Evolutionary conservation across 2,888 invertebrate species (phyloP).

Genomic region (Volucella inanis): DNA sequence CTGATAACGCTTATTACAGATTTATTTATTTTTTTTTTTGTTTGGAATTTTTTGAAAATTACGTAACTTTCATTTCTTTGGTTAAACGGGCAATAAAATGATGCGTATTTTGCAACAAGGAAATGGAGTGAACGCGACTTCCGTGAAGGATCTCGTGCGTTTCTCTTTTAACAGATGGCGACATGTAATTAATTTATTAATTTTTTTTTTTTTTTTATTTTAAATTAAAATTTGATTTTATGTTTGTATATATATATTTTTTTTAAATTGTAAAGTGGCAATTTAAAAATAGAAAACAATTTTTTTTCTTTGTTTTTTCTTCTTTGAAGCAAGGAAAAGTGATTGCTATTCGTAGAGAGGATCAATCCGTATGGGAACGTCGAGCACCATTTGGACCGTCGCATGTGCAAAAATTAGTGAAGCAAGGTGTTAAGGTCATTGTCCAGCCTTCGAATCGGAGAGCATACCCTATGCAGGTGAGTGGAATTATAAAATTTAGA

Average conservation of each 20-base stretch:
- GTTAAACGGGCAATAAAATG: conserved; percentile 77
- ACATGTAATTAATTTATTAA: conserved; percentile 80
- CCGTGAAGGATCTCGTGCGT: conserved; percentile 68
- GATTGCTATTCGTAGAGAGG: conserved; percentile 94
- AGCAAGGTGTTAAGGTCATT: conserved; percentile 95
- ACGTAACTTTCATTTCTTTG: background rate
- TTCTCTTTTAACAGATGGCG: conserved; percentile 78
- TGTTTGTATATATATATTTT: background rate
- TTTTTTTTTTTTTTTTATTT: conserved; percentile 12
- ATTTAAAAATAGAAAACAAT: background rate
- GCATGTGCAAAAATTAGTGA: conserved; percentile 94
- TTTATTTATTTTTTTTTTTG: too few species aligned
- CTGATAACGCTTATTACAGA: background rate
- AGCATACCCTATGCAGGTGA: conserved; percentile 97
- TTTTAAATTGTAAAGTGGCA: too few species aligned
- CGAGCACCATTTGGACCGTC: conserved; percentile 96
- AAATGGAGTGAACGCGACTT: conserved; percentile 74
- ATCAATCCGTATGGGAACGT: conserved; percentile 97
- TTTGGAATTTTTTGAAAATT: too few species aligned
- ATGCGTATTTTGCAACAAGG: conserved; percentile 79
- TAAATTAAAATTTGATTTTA: background rate
- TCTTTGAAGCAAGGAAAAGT: conserved; percentile 86
- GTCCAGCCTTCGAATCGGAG: conserved; percentile 99
- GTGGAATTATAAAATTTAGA: conserved; percentile 18
- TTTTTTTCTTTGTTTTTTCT: conserved; percentile 34